phyloP scores from a whole-genome alignment of 2,888 invertebrate genomes.

The Dasypogon diadema region DNA sequence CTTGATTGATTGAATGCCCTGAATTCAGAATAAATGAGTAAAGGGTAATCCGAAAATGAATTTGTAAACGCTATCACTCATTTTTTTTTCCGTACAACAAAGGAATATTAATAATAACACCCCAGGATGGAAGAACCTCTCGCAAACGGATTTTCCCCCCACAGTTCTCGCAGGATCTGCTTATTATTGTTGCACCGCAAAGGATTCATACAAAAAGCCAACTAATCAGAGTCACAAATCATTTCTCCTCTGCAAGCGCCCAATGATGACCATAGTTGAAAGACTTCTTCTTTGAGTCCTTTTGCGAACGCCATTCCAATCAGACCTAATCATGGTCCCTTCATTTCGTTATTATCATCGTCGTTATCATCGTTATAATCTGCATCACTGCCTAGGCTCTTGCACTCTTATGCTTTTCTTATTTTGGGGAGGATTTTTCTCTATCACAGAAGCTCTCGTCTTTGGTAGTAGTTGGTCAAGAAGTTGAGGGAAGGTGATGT shows the following conservation, averaged over 20 bases:
- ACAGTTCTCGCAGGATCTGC: conserved; percentile 9
- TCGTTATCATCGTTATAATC: conserved; percentile 22
- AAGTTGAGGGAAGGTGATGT: conserved; percentile 55
- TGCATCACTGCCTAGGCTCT: neutral
- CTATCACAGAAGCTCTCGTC: conserved; percentile 55
- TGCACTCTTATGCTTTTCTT: conserved; percentile 4
- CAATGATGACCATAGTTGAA: neutral
- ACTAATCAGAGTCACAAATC: conserved; percentile 40
- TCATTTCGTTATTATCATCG: conserved; percentile 11
- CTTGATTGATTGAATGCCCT: too few species aligned
- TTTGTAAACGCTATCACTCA: too few species aligned
- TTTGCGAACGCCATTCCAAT: conserved; percentile 20
- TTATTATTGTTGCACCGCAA: conserved; percentile 14
- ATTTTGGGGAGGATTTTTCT: conserved; percentile 15
- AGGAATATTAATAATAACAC: conserved; percentile 18
- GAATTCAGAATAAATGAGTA: too few species aligned
- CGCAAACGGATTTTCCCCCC: neutral
- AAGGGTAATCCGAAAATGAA: too few species aligned
- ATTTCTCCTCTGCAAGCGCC: neutral
- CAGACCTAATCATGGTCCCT: conserved; percentile 49
- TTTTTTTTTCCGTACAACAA: neutral
- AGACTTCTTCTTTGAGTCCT: conserved; percentile 22
- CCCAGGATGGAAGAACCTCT: neutral
- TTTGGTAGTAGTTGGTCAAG: conserved; percentile 52
- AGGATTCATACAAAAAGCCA: conserved; percentile 26